Conservation (phyloP, 2,888 invertebrate genomes). For the Standfussiana lucernea region DNA sequence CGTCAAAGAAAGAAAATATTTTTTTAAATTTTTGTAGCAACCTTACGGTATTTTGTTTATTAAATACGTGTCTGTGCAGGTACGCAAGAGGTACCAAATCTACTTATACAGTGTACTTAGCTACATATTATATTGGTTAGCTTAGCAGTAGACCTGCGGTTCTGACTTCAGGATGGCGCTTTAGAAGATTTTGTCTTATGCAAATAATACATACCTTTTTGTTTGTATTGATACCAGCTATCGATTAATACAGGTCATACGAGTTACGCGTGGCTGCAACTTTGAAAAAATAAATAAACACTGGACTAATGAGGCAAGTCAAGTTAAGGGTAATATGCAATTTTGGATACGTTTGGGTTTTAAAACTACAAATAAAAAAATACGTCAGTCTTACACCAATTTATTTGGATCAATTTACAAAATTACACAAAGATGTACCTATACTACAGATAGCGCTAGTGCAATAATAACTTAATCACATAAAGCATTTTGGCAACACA, state of each 20-base stretch:
- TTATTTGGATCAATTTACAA: slow-evolving; percentile 84
- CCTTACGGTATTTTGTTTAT: too few relatives aligned
- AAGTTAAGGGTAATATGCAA: neutral
- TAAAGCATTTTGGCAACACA: slow-evolving; percentile 79
- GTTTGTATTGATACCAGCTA: neutral
- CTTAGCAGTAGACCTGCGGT: too few relatives aligned
- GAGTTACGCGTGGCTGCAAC: too few relatives aligned
- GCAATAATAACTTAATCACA: slow-evolving; percentile 75
- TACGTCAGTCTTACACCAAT: slow-evolving; percentile 81
- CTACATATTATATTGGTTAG: too few relatives aligned
- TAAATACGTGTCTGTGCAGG: too few relatives aligned
- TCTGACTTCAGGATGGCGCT: too few relatives aligned
- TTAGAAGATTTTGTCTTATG: neutral
- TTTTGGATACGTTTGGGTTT: neutral
- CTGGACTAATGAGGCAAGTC: neutral
- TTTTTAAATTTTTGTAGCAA: too few relatives aligned
- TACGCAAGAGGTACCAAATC: too few relatives aligned
- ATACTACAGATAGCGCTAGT: slow-evolving; percentile 72
- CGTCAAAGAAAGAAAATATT: too few relatives aligned
- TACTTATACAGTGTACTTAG: too few relatives aligned
- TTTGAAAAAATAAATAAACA: too few relatives aligned
- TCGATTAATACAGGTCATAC: neutral
- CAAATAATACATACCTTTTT: neutral
- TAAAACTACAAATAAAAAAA: slow-evolving; percentile 31
- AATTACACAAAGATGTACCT: slow-evolving; percentile 77